Percentiles rank a stretch among this genome's conserved stretches.
phyloP scores from a whole-genome alignment of 2,797 vertebrate genomes.

The Argyrosomus regius region DNA sequence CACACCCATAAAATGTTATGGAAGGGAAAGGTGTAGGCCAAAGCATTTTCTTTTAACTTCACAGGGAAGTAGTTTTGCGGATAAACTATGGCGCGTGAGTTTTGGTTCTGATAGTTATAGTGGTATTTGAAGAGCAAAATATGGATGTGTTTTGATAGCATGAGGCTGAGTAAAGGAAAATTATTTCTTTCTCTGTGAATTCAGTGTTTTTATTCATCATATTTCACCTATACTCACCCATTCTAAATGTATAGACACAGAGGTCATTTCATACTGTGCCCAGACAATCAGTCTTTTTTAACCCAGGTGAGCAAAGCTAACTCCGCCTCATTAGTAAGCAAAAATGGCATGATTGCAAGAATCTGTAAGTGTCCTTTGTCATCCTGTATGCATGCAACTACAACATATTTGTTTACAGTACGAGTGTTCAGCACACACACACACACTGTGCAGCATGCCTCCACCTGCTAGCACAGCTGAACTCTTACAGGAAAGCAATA shows the following conservation, averaged over 20 bases:
- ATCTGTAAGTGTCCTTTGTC: constrained; percentile 34
- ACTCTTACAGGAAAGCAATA: constrained; percentile 48
- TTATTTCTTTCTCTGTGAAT: neutral
- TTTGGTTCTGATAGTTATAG: constrained; percentile 1
- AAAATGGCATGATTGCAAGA: constrained; percentile 20
- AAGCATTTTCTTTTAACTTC: constrained; percentile 60
- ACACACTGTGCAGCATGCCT: constrained; percentile 47
- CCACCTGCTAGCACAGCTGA: constrained; percentile 65
- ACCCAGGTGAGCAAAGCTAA: constrained; percentile 8
- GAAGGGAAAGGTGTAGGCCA: constrained; percentile 64
- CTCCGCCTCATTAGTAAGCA: constrained; percentile 37
- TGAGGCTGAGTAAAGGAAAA: neutral
- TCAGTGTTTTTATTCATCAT: neutral
- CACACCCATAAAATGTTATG: constrained; percentile 76
- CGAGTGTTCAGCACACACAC: constrained; percentile 33
- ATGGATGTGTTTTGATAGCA: constrained; percentile 1
- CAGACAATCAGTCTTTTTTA: constrained; percentile 4
- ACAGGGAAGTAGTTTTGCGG: constrained; percentile 42
- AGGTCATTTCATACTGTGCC: constrained; percentile 22
- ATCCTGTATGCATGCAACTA: constrained; percentile 37
- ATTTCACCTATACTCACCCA: neutral
- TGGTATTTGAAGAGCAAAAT: constrained; percentile 23
- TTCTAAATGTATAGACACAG: constrained; percentile 7
- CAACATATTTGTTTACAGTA: constrained; percentile 43
- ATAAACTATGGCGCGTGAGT: constrained; percentile 30